phyloP scores from a whole-genome alignment of 2,797 vertebrate species.

The Macroramphosus scolopax region DNA sequence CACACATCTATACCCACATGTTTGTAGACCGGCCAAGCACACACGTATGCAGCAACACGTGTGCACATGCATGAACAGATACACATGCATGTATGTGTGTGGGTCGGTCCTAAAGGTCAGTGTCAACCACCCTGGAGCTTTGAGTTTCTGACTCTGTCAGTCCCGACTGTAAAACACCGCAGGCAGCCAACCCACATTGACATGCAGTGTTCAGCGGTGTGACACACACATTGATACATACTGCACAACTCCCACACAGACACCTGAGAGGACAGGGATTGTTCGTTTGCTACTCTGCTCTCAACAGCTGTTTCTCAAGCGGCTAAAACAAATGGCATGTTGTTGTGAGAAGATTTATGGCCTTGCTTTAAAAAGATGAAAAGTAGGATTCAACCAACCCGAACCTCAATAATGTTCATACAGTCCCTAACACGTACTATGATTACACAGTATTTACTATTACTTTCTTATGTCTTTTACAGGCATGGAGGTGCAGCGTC shows the following conservation, averaged over 20 bases:
- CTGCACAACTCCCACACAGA: constrained; percentile 22
- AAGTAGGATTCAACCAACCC: too few relatives aligned
- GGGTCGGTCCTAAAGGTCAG: constrained; percentile 64
- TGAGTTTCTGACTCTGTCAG: constrained; percentile 46
- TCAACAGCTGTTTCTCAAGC: constrained; percentile 4
- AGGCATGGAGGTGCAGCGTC: constrained; percentile 94
- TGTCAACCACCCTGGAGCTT: constrained; percentile 57
- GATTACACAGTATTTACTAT: too few relatives aligned
- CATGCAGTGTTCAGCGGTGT: constrained; percentile 11
- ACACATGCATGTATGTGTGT: too few relatives aligned
- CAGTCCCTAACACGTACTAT: not conserved
- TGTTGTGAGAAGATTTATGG: too few relatives aligned
- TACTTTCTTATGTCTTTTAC: constrained; percentile 18
- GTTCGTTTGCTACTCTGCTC: constrained; percentile 32
- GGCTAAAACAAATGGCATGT: too few relatives aligned
- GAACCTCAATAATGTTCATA: not conserved
- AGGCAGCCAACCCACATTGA: constrained; percentile 30
- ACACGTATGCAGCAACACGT: too few relatives aligned
- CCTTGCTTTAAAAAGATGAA: too few relatives aligned
- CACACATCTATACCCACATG: not conserved
- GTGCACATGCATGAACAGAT: too few relatives aligned
- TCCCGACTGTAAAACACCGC: constrained; percentile 46
- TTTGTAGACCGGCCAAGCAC: too few relatives aligned
- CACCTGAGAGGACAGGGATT: constrained; percentile 32
- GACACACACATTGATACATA: constrained; percentile 3